A percentile compares a stretch with the other conserved stretches of the same genome.
phyloP scores from a whole-genome alignment of 2,888 invertebrate genomes.

The Geophilus truncorum region DNA sequence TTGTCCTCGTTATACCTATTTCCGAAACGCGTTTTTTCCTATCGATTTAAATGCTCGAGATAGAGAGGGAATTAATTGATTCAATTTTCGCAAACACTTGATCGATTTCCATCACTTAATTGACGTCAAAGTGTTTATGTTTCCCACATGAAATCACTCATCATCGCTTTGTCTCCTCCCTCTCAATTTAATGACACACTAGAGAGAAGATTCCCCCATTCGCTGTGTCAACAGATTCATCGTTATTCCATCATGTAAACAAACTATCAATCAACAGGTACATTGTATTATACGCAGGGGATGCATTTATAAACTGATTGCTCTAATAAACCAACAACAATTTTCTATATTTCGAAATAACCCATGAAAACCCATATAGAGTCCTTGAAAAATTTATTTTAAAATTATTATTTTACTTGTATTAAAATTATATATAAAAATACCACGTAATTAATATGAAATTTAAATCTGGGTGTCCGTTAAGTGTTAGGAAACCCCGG shows the following conservation, averaged over 20 bases:
- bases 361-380: too few relatives aligned
- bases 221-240: conserved; percentile 13
- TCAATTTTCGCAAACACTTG: background rate
- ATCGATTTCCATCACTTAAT: conserved; percentile 21
- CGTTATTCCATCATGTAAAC: background rate
- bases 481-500: background rate
- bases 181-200: conserved; percentile 21
- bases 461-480: background rate
- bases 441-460: background rate
- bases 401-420: too few relatives aligned
- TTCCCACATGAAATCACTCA: conserved; percentile 1
- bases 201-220: conserved; percentile 23
- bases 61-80: background rate
- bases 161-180: background rate
- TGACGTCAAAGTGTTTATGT: background rate
- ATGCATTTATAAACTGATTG: conserved; percentile 11
- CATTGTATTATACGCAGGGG: conserved; percentile 21
- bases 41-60: background rate
- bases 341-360: background rate
- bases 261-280: background rate
- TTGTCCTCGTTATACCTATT: background rate
- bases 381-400: too few relatives aligned
- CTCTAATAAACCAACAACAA: background rate
- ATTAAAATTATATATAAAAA: background rate
- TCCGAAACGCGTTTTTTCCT: too few relatives aligned